Base-by-base conservation (phyloP, 2,113 vertebrate genomes). In the Thalassarche chlororhynchos region DNA sequence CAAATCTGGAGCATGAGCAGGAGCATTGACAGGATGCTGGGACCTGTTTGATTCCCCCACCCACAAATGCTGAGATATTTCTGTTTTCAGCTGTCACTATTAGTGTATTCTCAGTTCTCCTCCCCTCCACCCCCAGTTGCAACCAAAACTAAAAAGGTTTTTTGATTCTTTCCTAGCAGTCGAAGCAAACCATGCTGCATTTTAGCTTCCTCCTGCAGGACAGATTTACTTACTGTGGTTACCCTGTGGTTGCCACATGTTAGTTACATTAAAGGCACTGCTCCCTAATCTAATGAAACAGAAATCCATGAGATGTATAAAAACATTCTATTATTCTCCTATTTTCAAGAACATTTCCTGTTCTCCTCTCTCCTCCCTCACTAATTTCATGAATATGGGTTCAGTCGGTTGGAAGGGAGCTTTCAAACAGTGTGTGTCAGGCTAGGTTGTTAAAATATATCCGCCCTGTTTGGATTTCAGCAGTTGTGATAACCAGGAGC, bases 161-260 rank as follows among this genome's bases (percentile, higher is more conserved):
- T 75, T 62, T 62, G 3, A 69, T 82, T 72, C 69, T 89, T 69
- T 89, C 70, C 81, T 62, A 84, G 65, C 76, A 89, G 80, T 24
- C 69, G 87, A 93, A 93, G 78, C 70, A 95, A 97, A 86, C 70
- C 34, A 82, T 90, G 75, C 75, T 91, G 84, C 46, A 87, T 80
- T 93, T 77, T 25, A 80, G 71, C 89, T 95, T 93, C 87, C 94
- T 95, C 79, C 87, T 93, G 89, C 68, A 90, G 82, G 93, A 87
- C 93, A 93, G 94, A 97, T 97, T 96, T 96, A 85, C 84, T 90
- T 66, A 36, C 84, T 93, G 97, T 96, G 93, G 94, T 97, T 93
- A 74, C 78, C 64, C 75, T 95, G 94, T 94, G 96, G 94, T 93
- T 83, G 84, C 84, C 89, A 91, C 84, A 95, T 94, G 95, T 87